phyloP scores from a whole-genome alignment of 2,888 invertebrate species.

The Halictus quadricinctus region DNA sequence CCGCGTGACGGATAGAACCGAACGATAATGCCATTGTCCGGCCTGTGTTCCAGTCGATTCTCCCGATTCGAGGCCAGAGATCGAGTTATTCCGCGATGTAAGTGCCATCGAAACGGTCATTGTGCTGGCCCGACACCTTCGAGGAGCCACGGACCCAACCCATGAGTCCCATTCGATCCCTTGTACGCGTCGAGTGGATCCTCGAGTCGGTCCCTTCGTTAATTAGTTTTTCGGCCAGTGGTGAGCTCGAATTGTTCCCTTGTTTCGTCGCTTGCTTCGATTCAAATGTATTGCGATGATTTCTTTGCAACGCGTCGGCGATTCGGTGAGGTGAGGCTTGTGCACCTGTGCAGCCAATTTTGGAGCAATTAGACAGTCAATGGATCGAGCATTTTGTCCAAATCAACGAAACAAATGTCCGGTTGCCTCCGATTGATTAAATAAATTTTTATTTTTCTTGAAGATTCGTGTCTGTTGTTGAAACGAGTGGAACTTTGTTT shows the following conservation, averaged over 20 bases:
- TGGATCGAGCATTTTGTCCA: too few relatives aligned
- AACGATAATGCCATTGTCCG: constrained; percentile 42
- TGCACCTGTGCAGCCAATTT: neutral
- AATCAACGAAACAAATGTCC: too few relatives aligned
- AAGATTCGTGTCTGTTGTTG: too few relatives aligned
- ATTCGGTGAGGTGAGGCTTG: neutral
- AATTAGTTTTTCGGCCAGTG: neutral
- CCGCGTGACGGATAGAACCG: constrained; percentile 22
- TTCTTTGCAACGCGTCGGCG: neutral
- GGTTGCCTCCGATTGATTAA: too few relatives aligned
- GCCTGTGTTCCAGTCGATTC: constrained; percentile 16
- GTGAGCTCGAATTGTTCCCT: neutral
- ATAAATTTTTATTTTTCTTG: too few relatives aligned
- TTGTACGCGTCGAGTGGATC: neutral
- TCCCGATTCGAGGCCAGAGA: constrained; percentile 20
- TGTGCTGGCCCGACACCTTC: constrained; percentile 32
- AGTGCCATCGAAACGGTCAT: constrained; percentile 23
- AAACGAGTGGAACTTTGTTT: too few relatives aligned
- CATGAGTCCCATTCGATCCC: neutral
- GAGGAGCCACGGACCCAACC: constrained; percentile 4
- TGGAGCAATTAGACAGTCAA: neutral
- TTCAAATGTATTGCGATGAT: neutral
- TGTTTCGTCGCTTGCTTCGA: neutral
- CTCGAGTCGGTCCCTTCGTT: neutral
- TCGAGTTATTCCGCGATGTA: constrained; percentile 22